A percentile compares a stretch with the other conserved stretches of the same genome.
phyloP scores from a whole-genome alignment of 2,888 invertebrate species.

The Odontothrips loti region DNA sequence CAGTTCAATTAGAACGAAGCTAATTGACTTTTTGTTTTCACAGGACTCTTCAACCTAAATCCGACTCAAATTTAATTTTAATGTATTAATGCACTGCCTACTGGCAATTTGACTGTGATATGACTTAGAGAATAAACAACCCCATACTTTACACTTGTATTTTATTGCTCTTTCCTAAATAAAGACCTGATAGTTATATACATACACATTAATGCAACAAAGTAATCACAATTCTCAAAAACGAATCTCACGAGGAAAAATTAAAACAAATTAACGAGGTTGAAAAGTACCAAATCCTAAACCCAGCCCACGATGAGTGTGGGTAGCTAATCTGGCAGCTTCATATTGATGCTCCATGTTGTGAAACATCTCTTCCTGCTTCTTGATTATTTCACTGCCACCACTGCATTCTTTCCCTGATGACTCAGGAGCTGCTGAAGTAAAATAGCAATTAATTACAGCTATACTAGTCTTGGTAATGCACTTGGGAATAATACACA shows the following conservation, averaged over 20 bases:
- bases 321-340: conserved; percentile 90
- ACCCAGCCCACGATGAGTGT: conserved; percentile 88
- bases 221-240: background rate
- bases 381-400: conserved; percentile 44
- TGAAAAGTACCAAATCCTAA: conserved; percentile 63
- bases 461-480: conserved; percentile 46
- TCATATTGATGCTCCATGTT: conserved; percentile 96
- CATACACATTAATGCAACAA: background rate
- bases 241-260: background rate
- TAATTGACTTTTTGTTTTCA: background rate
- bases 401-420: conserved; percentile 33
- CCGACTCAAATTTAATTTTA: background rate
- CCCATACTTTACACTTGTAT: background rate
- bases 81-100: background rate
- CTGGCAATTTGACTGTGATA: background rate
- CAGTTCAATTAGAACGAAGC: background rate
- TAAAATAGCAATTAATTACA: background rate
- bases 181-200: background rate
- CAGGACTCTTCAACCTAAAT: background rate
- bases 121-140: background rate
- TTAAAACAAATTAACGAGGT: conserved; percentile 32
- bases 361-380: conserved; percentile 76
- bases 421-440: conserved; percentile 28
- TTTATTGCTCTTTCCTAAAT: background rate
- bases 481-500: background rate